A percentile compares a stretch with the other conserved stretches of the same genome.
These are phyloP conservation scores for Campaea margaritaria DNA, from an alignment of 2,888 invertebrate genomes.

Conservation along the genomic window DNA sequence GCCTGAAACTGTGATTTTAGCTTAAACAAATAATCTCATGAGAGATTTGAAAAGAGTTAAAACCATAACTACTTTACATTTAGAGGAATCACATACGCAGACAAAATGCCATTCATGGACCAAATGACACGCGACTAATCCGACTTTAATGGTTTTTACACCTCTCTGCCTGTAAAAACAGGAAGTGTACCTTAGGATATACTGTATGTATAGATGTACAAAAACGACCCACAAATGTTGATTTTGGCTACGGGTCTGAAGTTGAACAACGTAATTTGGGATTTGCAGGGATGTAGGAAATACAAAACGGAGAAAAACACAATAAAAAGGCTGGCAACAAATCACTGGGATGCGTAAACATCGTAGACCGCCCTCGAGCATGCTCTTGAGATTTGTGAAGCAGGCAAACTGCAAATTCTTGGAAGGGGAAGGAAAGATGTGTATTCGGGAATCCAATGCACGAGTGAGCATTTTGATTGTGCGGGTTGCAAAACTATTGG, in stretches of 20 bases:
- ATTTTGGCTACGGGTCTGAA: slow-evolving; percentile 10
- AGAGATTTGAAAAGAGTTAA: too few species aligned
- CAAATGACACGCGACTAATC: too few species aligned
- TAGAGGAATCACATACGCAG: too few species aligned
- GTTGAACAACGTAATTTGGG: slow-evolving; percentile 49
- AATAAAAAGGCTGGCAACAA: slow-evolving; percentile 62
- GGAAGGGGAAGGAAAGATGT: background rate
- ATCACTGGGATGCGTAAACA: slow-evolving; percentile 66
- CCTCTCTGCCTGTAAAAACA: too few species aligned
- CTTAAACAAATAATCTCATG: too few species aligned
- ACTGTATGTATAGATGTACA: background rate
- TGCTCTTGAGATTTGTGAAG: slow-evolving; percentile 41
- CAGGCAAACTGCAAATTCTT: slow-evolving; percentile 25
- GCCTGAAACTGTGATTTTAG: too few species aligned
- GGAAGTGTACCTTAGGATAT: too few species aligned
- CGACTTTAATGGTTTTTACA: too few species aligned
- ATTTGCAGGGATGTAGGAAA: slow-evolving; percentile 24
- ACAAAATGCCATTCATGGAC: too few species aligned
- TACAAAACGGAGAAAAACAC: slow-evolving; percentile 43
- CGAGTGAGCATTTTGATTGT: slow-evolving; percentile 4
- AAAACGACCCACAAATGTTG: slow-evolving; percentile 3
- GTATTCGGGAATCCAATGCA: background rate
- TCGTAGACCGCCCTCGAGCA: slow-evolving; percentile 46
- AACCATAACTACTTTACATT: too few species aligned
- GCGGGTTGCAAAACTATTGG: too few species aligned